Evolutionary conservation across 2,797 vertebrate species (phyloP), one percentile per base, ranked within the genome.

Genomic region (Gobionotothen gibberifrons): DNA sequence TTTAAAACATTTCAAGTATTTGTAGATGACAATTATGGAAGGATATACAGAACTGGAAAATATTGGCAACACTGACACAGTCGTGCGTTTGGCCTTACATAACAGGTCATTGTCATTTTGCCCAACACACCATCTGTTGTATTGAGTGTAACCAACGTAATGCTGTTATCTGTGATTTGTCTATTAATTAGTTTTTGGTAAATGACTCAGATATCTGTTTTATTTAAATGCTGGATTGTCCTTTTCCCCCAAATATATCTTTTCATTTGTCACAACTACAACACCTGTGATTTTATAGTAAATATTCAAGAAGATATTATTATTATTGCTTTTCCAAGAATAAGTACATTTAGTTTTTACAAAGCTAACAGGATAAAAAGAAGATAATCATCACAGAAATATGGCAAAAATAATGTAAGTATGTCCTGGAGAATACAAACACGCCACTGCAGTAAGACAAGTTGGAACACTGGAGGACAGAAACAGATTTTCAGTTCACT

Each of bases 1-100:
- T 39, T 60, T 42, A 22, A 42, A 63, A 68, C 9, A 55, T 79
- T 62, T 82, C 67, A 75, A 77, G 12, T 55, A 71, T 84, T 84
- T 83, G 70, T 81, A 79, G 74, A 77, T 62, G 1, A 72, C 4
- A 36, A 36, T 11, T 22, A 19, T 75, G 11, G 6, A 58, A 22
- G 14, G 49, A 73, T 69, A 17, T 60, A 47, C 9, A 67, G 29
- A 72, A 13, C 3, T 51, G 29, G 57, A 47, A 69, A 46, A 51
- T 15, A 57, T 62, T 14, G 10, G 17, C 48, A 54, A 58, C 47
- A 52, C 22, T 51, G 22, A 57, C 67, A 51, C n/a, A 26, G 47
- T 49, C 14, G 26, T 44, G 22, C 2, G 8, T 46, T 43, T 54
- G 47, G 14, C 65, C 44, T 51, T 56, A 10, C 14, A 47, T 29